Percentiles rank a stretch among this genome's conserved stretches.
Conservation (phyloP, 2,888 invertebrate species). For the Hedya salicella region DNA sequence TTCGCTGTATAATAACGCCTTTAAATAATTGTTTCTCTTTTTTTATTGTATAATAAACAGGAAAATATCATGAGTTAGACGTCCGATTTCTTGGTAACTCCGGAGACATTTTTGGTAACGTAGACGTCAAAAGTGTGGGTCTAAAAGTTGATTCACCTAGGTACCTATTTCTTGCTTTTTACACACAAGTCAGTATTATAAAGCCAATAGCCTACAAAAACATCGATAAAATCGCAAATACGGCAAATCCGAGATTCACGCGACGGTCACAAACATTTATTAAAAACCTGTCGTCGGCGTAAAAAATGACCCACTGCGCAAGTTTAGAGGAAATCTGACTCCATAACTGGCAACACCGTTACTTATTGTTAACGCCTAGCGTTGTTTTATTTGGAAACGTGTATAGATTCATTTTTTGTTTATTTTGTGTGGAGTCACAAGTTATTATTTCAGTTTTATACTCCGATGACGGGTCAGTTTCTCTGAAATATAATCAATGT, state of each 20-base stretch:
- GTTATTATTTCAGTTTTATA: too few species aligned
- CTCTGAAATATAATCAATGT: too few species aligned
- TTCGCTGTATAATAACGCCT: too few species aligned
- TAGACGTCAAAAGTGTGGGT: too few species aligned
- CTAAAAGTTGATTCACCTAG: too few species aligned
- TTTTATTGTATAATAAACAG: too few species aligned
- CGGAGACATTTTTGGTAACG: too few species aligned
- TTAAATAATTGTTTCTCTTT: too few species aligned
- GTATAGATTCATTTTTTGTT: conserved; percentile 6
- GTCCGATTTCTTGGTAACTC: too few species aligned
- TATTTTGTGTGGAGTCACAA: too few species aligned
- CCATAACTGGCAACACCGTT: conserved; percentile 51
- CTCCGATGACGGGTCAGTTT: too few species aligned
- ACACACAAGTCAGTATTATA: conserved; percentile 35
- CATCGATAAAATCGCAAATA: conserved; percentile 63
- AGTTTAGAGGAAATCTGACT: conserved; percentile 74
- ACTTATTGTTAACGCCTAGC: conserved; percentile 71
- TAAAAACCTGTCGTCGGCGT: conserved; percentile 70
- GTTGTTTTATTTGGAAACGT: conserved; percentile 54
- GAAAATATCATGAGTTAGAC: too few species aligned
- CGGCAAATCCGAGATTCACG: conserved; percentile 57
- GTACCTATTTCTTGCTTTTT: neutral
- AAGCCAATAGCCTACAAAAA: conserved; percentile 58
- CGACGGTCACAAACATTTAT: conserved; percentile 62
- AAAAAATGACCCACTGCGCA: conserved; percentile 74